phyloP scores from a whole-genome alignment of 2,888 invertebrate genomes.

The Spicauda simplicius region DNA sequence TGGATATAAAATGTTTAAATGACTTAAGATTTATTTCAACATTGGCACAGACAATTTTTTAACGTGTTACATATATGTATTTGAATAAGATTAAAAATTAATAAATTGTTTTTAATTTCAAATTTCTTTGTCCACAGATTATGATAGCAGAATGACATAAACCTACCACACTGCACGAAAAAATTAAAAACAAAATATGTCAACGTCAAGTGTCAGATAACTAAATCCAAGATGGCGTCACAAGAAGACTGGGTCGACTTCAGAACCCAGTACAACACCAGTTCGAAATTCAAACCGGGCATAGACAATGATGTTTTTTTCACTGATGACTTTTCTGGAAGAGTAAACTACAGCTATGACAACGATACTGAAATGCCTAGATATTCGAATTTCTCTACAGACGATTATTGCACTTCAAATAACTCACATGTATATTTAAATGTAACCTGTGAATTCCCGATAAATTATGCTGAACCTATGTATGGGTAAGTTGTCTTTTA shows the following conservation, averaged over 20 bases:
- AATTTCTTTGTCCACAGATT: slow-evolving; percentile 53
- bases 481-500: slow-evolving; percentile 76
- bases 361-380: slow-evolving; percentile 54
- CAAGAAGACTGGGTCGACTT: slow-evolving; percentile 67
- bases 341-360: slow-evolving; percentile 57
- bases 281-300: slow-evolving; percentile 42
- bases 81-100: background rate
- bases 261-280: slow-evolving; percentile 49
- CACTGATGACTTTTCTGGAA: slow-evolving; percentile 37
- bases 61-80: too few relatives aligned
- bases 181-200: slow-evolving; percentile 48
- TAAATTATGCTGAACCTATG: slow-evolving; percentile 87
- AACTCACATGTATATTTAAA: slow-evolving; percentile 83
- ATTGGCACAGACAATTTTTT: too few relatives aligned
- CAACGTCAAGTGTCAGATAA: slow-evolving; percentile 54
- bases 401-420: slow-evolving; percentile 74
- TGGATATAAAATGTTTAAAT: too few relatives aligned
- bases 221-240: slow-evolving; percentile 63
- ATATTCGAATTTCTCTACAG: slow-evolving; percentile 69
- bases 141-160: slow-evolving; percentile 40
- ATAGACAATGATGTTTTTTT: slow-evolving; percentile 42
- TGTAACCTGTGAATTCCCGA: slow-evolving; percentile 87
- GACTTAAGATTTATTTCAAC: too few relatives aligned
- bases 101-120: background rate
- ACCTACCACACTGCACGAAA: slow-evolving; percentile 39